Conservation (phyloP, 1,140 invertebrate species). For the Bombus polaris region DNA sequence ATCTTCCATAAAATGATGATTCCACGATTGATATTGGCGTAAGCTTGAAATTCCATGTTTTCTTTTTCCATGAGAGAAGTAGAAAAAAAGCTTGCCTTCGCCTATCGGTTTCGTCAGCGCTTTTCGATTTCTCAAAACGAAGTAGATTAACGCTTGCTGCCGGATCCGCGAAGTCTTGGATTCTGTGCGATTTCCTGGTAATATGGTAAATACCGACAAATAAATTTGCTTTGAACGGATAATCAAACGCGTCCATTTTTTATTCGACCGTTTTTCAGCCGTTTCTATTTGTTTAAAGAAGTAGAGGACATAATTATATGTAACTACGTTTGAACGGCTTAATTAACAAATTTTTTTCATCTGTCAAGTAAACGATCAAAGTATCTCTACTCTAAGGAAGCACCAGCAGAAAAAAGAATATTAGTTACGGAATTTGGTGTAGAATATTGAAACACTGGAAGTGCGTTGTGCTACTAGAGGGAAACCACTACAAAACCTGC, state of each 20-base stretch:
- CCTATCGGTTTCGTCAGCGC: slow-evolving; percentile 73
- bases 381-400: slow-evolving; percentile 26
- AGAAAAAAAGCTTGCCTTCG: slow-evolving; percentile 77
- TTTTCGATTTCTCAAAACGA: slow-evolving; percentile 79
- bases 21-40: background rate
- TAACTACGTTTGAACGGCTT: too few species aligned
- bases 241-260: background rate
- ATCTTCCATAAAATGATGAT: slow-evolving; percentile 18
- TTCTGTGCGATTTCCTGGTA: slow-evolving; percentile 70
- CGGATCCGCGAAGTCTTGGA: slow-evolving; percentile 80
- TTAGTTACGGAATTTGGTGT: slow-evolving; percentile 71
- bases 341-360: too few species aligned
- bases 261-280: background rate
- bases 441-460: slow-evolving; percentile 33
- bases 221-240: slow-evolving; percentile 21
- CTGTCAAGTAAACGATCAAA: background rate
- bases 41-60: slow-evolving; percentile 12
- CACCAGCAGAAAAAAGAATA: slow-evolving; percentile 48
- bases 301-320: background rate
- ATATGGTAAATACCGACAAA: slow-evolving; percentile 36
- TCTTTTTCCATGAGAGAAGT: background rate
- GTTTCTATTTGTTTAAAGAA: background rate
- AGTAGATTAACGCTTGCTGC: slow-evolving; percentile 80
- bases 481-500: background rate
- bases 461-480: slow-evolving; percentile 25